Conservation (phyloP, 2,888 invertebrate species). For the Zaprionus obscuricornis region DNA sequence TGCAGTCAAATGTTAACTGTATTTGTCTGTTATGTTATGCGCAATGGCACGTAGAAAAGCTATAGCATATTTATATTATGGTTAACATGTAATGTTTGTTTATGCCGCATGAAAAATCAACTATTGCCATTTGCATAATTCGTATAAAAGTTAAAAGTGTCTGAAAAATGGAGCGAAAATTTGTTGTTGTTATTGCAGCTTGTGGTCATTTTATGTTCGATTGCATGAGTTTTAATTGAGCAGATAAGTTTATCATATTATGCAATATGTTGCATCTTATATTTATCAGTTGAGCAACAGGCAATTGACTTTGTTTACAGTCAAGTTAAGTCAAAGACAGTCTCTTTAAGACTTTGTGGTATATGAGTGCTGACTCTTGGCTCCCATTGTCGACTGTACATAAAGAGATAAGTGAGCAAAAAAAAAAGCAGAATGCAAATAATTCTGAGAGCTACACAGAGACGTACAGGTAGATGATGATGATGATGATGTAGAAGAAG, state of each 20-base stretch:
- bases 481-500: not conserved
- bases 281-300: not conserved
- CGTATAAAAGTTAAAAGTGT: conserved; percentile 37
- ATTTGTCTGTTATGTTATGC: conserved; percentile 13
- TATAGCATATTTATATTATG: conserved; percentile 58
- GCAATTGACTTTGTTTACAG: no score
- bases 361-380: no score
- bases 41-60: conserved; percentile 33
- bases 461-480: conserved; percentile 12
- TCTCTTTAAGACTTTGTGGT: no score
- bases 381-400: not conserved
- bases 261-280: conserved; percentile 8
- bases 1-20: conserved; percentile 13
- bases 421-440: conserved; percentile 17
- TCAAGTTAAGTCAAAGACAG: no score
- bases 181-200: conserved; percentile 15
- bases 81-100: conserved; percentile 67
- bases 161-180: conserved; percentile 13
- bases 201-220: conserved; percentile 33
- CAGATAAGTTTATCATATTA: conserved; percentile 36
- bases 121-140: conserved; percentile 65
- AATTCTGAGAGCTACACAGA: not conserved
- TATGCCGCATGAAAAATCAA: conserved; percentile 51
- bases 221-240: conserved; percentile 57
- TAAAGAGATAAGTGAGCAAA: not conserved